Conservation (phyloP, 2,888 invertebrate species). For the Clusia tigrina region DNA sequence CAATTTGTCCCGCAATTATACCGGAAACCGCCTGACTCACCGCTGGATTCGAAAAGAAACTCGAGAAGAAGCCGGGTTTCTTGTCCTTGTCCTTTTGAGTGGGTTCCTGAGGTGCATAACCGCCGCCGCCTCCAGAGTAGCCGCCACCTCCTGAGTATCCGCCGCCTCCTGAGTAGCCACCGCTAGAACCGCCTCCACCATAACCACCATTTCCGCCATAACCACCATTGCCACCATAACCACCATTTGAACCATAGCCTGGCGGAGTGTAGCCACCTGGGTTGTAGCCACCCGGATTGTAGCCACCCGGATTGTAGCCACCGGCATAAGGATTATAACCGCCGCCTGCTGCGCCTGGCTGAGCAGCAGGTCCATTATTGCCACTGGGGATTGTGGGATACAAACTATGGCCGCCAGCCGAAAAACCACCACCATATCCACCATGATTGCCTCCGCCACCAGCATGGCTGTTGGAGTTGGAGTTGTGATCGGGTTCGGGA, state of each 20-base stretch:
- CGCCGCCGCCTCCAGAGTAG: conserved; percentile 43
- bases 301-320: conserved; percentile 51
- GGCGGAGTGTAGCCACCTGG: conserved; percentile 39
- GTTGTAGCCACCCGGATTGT: conserved; percentile 36
- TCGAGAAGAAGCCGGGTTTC: conserved; percentile 59
- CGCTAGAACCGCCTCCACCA: conserved; percentile 29
- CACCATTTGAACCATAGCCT: conserved; percentile 32
- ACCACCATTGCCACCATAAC: conserved; percentile 39
- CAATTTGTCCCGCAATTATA: conserved; percentile 61
- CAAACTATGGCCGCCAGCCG: conserved; percentile 60
- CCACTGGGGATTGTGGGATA: conserved; percentile 56
- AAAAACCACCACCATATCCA: conserved; percentile 61
- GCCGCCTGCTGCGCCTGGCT: conserved; percentile 42
- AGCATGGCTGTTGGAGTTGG: conserved; percentile 36
- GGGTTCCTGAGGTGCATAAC: conserved; percentile 36
- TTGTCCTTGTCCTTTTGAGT: conserved; percentile 53
- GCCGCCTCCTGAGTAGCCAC: conserved; percentile 40
- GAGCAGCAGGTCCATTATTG: conserved; percentile 25
- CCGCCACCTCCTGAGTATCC: conserved; percentile 46
- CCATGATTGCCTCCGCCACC: conserved; percentile 44
- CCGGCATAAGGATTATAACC: conserved; percentile 47
- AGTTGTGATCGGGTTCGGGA: conserved; percentile 45
- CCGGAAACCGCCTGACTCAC: conserved; percentile 62
- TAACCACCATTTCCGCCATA: conserved; percentile 38
- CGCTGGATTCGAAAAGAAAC: conserved; percentile 60